Percentiles rank a stretch among this genome's conserved stretches.
Conservation (phyloP, 2,113 vertebrate genomes). For the Eurystomus gularis region DNA sequence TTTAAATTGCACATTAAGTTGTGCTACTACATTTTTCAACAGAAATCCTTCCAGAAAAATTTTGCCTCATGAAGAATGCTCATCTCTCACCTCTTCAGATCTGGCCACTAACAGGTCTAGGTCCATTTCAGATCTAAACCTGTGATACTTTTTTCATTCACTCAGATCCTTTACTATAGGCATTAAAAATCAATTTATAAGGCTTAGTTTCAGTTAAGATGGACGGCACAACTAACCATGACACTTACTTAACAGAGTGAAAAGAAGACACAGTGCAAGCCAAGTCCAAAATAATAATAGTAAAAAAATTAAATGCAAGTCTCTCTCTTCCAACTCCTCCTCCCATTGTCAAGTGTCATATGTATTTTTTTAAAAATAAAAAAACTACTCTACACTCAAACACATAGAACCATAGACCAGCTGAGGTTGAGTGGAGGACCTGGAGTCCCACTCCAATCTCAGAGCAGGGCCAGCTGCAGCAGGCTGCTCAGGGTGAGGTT, state of each 20-base stretch:
- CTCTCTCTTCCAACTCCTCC: neutral
- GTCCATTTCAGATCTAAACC: neutral
- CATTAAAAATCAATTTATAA: neutral
- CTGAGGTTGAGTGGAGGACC: neutral
- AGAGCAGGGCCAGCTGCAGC: neutral
- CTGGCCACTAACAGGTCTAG: neutral
- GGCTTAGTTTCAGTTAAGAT: neutral
- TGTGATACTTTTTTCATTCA: neutral
- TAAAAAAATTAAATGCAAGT: neutral
- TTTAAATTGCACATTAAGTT: neutral
- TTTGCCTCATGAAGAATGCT: neutral
- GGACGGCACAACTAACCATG: neutral
- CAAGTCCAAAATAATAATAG: neutral
- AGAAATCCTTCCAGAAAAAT: neutral
- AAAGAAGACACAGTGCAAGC: neutral
- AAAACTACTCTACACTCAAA: too few species aligned
- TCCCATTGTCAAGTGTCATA: neutral
- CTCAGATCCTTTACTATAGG: neutral
- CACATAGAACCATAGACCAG: fast-evolving
- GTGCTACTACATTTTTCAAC: neutral
- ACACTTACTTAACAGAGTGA: neutral
- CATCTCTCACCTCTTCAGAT: neutral
- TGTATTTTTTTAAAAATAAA: neutral
- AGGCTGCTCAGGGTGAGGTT: neutral
- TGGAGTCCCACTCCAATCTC: neutral